Evolutionary conservation across 2,888 invertebrate genomes (phyloP), one percentile per base, ranked within the genome.

Genomic region (Byasa hedistus): DNA sequence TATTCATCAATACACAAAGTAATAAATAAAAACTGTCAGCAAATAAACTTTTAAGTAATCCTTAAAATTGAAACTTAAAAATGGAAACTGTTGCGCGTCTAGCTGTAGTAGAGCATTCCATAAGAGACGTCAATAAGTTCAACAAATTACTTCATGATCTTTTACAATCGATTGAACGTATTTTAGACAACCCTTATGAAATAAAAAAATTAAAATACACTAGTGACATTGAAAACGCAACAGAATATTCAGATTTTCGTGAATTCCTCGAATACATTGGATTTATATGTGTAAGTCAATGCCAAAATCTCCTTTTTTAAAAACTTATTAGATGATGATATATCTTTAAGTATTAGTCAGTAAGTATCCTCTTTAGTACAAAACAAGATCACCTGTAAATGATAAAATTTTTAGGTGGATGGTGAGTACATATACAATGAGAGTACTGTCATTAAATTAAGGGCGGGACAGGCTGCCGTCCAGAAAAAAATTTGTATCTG

Each of bases 51-150:
- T 39, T 64, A 69, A 67, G 60, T 64, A 56, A 60, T 57, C 66
- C 67, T 69, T 61, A 69, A 60, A 63, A 65, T 57, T 64, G 61
- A 70, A 69, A 12, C 22, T 21, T 32, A 73, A 75, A 73, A 79
- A 91, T 91, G 91, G 91, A 91, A 71, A 87, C 89, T 70, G 87
- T 85, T 82, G 91, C 91, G 54, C 85, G 91, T 63, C 79, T 91
- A 60, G 91, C 91, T 69, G 73, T 88, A 51, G 79, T 91, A n/a
- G 91, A 91, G 75, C 85, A 86, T 74, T 79, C 78, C 69, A 72
- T 89, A 27, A 73, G 79, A 64, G 81, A 87, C 68, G 65, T 70
- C 22, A 79, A 84, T 67, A 80, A 79, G 68, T 91, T 83, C 69
- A 79, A 76, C 72, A 82, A 80, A 79, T 73, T 89, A 69, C 74